Base-by-base conservation (phyloP, 2,113 vertebrate species). In the Brachionichthys hirsutus region DNA sequence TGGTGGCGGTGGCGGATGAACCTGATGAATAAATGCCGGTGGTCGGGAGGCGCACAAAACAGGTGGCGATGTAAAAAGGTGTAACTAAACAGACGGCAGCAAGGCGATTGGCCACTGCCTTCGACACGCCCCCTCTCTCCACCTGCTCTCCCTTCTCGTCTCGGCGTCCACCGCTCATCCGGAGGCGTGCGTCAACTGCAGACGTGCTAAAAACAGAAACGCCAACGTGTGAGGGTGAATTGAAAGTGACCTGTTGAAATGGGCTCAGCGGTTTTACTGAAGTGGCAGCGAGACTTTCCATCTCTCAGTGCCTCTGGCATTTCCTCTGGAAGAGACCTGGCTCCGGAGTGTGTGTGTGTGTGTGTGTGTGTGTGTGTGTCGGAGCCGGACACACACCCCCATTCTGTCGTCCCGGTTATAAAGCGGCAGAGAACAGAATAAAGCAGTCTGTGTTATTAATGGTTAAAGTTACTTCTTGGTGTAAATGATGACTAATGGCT, bases 401-500 rank as follows among this genome's bases (percentile, higher is more conserved):
- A 65, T 55, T 55, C 67, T 72, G 61, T 83, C 74, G 58, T 56
- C 59, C 50, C 50, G 67, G 75, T 67, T 59, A 63, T 73, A 70
- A 73, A 78, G 65, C 71, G 54, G 67, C 46, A 15, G 34, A 14
- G 45, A 48, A 50, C 65, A 62, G 64, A 59, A 66, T 44, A 55
- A 77, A 48, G 62, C 54, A 35, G 70, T 47, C 55, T 62, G 50
- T 78, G 61, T 76, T 79, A 73, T 79, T 78, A 82, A 73, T 60
- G 30, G 57, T 11, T 45, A 41, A 43, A 49, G 63, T 60, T 52
- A 52, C 24, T 49, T 73, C 68, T 81, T 62, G 71, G 68, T 79
- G 73, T 79, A 72, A 84, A 79, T 79, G 73, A 72, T 79, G 72
- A 77, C 71, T 78, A 79, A 77, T 66, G 62, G 52, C 54, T 71